phyloP scores from a whole-genome alignment of 2,113 vertebrate species.

The Rallus limicola region DNA sequence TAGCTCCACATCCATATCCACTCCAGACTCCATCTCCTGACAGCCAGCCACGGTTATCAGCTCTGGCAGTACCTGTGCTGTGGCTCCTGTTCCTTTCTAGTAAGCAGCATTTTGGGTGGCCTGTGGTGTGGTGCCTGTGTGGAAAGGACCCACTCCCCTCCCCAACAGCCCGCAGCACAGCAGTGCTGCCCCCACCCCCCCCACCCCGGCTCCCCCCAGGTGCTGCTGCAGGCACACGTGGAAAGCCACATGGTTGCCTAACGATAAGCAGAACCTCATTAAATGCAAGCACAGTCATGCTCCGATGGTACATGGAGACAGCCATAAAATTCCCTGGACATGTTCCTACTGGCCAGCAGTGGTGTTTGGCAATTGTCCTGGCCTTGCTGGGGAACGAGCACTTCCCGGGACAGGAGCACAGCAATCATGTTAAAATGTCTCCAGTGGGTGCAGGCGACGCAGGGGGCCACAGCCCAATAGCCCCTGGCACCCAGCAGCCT shows the following conservation, averaged over 20 bases:
- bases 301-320: not conserved
- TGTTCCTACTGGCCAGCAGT: not conserved
- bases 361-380: not conserved
- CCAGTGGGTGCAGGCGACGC: not conserved
- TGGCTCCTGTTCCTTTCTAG: not conserved
- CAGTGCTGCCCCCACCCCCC: not conserved
- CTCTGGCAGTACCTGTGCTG: not conserved
- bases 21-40: not conserved
- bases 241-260: not conserved
- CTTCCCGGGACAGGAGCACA: not conserved
- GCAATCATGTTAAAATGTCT: not conserved
- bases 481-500: not conserved
- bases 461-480: not conserved
- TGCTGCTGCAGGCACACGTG: not conserved
- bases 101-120: not conserved
- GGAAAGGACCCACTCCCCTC: not conserved
- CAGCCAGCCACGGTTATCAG: not conserved
- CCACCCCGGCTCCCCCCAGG: rapidly evolving
- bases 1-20: not conserved
- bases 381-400: not conserved
- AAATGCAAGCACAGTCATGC: not conserved
- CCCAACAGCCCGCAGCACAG: not conserved
- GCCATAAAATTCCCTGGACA: not conserved
- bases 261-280: not conserved
- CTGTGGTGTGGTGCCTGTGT: rapidly evolving